Evolutionary conservation across 2,797 vertebrate species (phyloP), one percentile per base, ranked within the genome.

Genomic region (Neoniphon sammara): DNA sequence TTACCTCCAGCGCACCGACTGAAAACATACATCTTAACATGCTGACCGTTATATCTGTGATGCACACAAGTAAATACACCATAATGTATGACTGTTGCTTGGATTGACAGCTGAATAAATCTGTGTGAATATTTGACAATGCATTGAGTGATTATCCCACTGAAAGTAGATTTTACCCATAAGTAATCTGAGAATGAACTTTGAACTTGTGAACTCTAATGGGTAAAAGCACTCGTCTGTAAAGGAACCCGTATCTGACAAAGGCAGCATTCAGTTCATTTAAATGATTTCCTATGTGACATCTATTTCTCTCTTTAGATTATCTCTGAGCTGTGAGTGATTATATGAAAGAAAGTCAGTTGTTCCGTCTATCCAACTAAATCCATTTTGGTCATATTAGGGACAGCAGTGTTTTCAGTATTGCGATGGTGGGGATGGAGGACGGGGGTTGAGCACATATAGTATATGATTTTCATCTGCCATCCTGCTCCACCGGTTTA

Each of bases 171-270:
- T 57, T 77, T 65, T 4, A 81, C 76, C n/a, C 60, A 21, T 14
- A 31, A 31, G 57, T 11, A 34, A 53, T n/a, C 18, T 2, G 18
- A 46, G n/a, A 60, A 30, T 85, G 75, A 84, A 81, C 77, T 64
- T 46, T 77, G 39, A 84, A 78, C 81, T 52, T 39, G 1, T 74
- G 52, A 66, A 60, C 56, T 39, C 25, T 67, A 77, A 83, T 81
- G 71, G 34, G 5, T 60, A 18, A 20, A 55, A 67, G 69, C 39
- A 66, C n/a, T 66, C 12, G 20, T 14, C 70, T 54, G 39, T 17
- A 31, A 30, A 70, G 17, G 47, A 39, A 27, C 52, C 21, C 2
- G 59, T 20, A 55, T 57, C 58, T 66, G 62, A 50, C 31, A 55
- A 52, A 60, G 2, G 55, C 34, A 34, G 3, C 21, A 39, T 73